Evolutionary conservation across 2,113 vertebrate species (phyloP), one percentile per base, ranked within the genome.

Genomic region (Heterocephalus glaber): DNA sequence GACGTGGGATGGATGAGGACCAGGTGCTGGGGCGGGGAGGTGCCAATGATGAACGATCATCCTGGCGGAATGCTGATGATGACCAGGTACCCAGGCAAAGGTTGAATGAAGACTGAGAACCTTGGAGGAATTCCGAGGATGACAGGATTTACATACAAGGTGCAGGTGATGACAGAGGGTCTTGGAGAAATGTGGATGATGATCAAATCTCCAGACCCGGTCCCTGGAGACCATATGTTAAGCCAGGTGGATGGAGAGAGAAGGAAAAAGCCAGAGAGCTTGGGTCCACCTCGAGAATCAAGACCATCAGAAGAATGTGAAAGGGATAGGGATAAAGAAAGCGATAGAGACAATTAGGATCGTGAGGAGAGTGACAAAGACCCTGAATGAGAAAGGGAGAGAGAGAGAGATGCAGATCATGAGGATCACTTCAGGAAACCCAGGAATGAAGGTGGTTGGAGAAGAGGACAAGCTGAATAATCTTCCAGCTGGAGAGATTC

Each of bases 181-280:
- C 99, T 0, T 99, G n/a, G n/a, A n/a, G n/a, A n/a, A n/a, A n/a
- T n/a, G n/a, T n/a, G n/a, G n/a, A n/a, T n/a, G n/a, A n/a, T n/a
- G n/a, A n/a, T n/a, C n/a, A n/a, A n/a, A n/a, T n/a, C n/a, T n/a
- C n/a, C n/a, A n/a, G n/a, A n/a, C 98, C 98, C 13, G 98, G 98
- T 81, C 98, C 99, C 22, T 99, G 99, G 99, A 99, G 99, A 96
- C 99, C 99, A 0, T 97, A 99, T 96, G 98, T 98, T 70, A 99
- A 98, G 98, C 98, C 99, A 98, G 99, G 99, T 99, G 99, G 99
- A 3, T 99, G 99, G 99, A 99, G 99, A 98, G 99, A 99, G 94
- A 98, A 99, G 35, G 99, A 99, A 96, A 99, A 99, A 95, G 99
- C 99, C 82, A 96, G 99, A 99, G 74, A 99, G 99, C 98, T 99